Evolutionary conservation across 2,888 invertebrate genomes (phyloP), one percentile per base, ranked within the genome.

Genomic region (Limnephilus lunatus): DNA sequence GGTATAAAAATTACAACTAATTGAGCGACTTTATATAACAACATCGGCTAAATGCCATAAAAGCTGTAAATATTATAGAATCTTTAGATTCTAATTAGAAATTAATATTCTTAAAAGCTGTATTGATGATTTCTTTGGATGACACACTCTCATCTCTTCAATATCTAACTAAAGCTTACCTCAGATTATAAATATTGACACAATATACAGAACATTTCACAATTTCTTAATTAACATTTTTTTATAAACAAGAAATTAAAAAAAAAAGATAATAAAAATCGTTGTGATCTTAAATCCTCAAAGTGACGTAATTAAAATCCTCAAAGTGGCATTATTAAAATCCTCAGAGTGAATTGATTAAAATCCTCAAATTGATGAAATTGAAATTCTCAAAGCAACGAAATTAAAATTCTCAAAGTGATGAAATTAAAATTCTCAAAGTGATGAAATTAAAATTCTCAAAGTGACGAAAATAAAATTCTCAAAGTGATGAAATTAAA

Each of bases 1-100:
- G 85, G 90, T 92, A 86, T 90, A 92, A 90, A 86, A 90, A 90
- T 87, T 90, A 91, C 11, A 82, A 82, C 92, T 92, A 92, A 87
- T 90, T 92, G 92, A 90, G 92, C 91, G 85, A n/a, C 30, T 89
- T 80, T 89, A 81, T 82, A 44, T 30, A 48, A 30, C n/a, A 81
- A 90, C 82, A 15, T 89, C 15, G 90, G 82, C 82, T 90, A 90
- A 90, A 90, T 90, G 90, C 90, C 90, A 82, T 25, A 81, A 89
- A 35, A 68, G 53, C 53, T 68, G 53, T 68, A 68, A 68, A 19
- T 19, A 25, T 68, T 5, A 25, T 25, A n/a, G 68, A 68, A 68
- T 68, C 68, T 68, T 68, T 7, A 68, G 68, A 68, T 68, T 68
- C 68, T 68, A 68, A 7, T 25, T 9, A 68, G 68, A 68, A 68